Conservation (phyloP, 2,797 vertebrate species). For the Leptatherina wallacei region DNA sequence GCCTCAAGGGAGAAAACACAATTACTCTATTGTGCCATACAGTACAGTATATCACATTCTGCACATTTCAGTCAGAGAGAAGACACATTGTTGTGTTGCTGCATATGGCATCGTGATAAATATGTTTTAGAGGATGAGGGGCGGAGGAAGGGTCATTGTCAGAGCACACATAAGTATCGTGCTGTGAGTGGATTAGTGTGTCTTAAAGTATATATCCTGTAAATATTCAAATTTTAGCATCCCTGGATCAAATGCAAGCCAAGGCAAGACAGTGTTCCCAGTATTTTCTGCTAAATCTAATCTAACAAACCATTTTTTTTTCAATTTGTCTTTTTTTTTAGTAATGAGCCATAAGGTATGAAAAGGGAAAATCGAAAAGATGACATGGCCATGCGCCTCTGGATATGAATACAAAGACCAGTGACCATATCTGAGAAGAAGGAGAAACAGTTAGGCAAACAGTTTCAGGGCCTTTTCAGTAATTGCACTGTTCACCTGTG, state of each 20-base stretch:
- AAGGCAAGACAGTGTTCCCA: neutral
- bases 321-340: neutral
- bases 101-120: conserved; percentile 67
- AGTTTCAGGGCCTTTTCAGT: conserved; percentile 53
- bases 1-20: conserved; percentile 71
- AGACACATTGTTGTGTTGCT: conserved; percentile 58
- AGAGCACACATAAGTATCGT: conserved; percentile 57
- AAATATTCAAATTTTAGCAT: conserved; percentile 51
- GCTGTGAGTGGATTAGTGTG: conserved; percentile 57
- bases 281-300: neutral
- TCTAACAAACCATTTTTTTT: neutral
- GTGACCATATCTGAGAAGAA: conserved; percentile 68
- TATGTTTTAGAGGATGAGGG: conserved; percentile 51
- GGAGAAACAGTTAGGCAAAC: conserved; percentile 62
- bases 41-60: conserved; percentile 73
- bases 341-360: conserved; percentile 1
- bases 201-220: conserved; percentile 39
- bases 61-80: conserved; percentile 67
- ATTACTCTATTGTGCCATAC: conserved; percentile 70
- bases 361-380: conserved; percentile 12
- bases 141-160: conserved; percentile 42
- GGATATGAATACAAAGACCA: conserved; percentile 49
- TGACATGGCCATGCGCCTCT: neutral
- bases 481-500: conserved; percentile 62
- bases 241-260: conserved; percentile 38